phyloP scores from a whole-genome alignment of 2,113 vertebrate species.

The Odontesthes bonariensis region DNA sequence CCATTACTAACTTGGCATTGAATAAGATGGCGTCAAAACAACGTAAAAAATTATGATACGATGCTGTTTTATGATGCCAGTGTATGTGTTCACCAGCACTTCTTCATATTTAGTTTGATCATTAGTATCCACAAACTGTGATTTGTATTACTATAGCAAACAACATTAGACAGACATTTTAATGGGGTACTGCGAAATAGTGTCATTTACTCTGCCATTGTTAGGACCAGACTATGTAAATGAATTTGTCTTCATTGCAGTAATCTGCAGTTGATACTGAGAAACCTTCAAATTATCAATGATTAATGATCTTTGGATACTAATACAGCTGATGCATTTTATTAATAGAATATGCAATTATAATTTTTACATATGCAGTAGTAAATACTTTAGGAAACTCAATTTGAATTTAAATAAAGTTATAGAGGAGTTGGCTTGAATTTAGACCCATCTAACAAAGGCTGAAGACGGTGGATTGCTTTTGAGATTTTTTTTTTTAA shows the following conservation, averaged over 20 bases:
- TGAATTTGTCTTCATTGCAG: not conserved
- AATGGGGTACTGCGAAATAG: slow-evolving; percentile 15
- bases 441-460: no score
- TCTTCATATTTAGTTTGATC: slow-evolving; percentile 4
- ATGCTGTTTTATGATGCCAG: not conserved
- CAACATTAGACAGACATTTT: slow-evolving; percentile 20
- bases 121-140: slow-evolving; percentile 12
- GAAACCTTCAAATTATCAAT: slow-evolving; percentile 11
- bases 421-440: no score
- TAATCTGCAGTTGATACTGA: slow-evolving; percentile 5
- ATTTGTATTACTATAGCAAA: slow-evolving; percentile 20
- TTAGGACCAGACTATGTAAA: slow-evolving; percentile 9
- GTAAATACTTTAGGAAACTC: no score
- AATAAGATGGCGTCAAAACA: slow-evolving; percentile 28
- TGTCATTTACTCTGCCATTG: slow-evolving; percentile 14
- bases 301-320: slow-evolving; percentile 26
- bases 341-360: not conserved
- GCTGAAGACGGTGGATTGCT: no score
- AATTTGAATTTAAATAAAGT: no score
- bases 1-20: slow-evolving; percentile 6
- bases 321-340: not conserved
- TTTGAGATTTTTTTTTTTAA: no score
- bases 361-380: no score
- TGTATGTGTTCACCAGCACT: not conserved
- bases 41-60: slow-evolving; percentile 19